These are phyloP conservation scores for Orussus abietinus DNA, from an alignment of 1,140 invertebrate genomes.

Conservation along the genomic window DNA sequence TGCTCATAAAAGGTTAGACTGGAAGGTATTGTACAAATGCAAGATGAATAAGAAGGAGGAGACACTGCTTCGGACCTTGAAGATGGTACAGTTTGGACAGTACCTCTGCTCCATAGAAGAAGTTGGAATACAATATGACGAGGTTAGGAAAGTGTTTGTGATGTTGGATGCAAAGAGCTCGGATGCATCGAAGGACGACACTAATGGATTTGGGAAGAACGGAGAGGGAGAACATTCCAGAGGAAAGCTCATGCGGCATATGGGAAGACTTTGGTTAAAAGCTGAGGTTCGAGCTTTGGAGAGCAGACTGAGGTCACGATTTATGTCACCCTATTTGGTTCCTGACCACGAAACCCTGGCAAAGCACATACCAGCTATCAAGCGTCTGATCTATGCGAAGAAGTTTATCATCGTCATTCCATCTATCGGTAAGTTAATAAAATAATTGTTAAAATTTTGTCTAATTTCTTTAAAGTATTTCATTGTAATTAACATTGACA, in stretches of 20 bases:
- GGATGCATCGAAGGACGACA: conserved; percentile 11
- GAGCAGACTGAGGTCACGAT: conserved; percentile 45
- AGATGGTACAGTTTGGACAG: conserved; percentile 70
- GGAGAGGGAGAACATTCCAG: conserved; percentile 34
- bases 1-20: conserved; percentile 65
- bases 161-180: conserved; percentile 21
- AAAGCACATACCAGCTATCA: conserved; percentile 69
- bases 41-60: conserved; percentile 62
- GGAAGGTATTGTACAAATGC: conserved; percentile 59
- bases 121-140: conserved; percentile 58
- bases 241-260: conserved; percentile 62
- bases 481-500: too few relatives aligned
- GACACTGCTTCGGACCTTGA: conserved; percentile 63
- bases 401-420: conserved; percentile 80
- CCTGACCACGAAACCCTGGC: conserved; percentile 69
- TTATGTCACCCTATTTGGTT: conserved; percentile 71
- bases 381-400: conserved; percentile 70
- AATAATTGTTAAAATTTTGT: conserved; percentile 16
- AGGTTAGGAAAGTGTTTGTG: conserved; percentile 53
- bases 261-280: conserved; percentile 73
- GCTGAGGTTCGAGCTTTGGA: conserved; percentile 71
- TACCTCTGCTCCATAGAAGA: conserved; percentile 62
- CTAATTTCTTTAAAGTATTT: conserved; percentile 19
- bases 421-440: conserved; percentile 62
- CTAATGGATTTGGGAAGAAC: conserved; percentile 24